Base-by-base conservation (phyloP, 2,113 vertebrate genomes). In the Trachemys scripta region DNA sequence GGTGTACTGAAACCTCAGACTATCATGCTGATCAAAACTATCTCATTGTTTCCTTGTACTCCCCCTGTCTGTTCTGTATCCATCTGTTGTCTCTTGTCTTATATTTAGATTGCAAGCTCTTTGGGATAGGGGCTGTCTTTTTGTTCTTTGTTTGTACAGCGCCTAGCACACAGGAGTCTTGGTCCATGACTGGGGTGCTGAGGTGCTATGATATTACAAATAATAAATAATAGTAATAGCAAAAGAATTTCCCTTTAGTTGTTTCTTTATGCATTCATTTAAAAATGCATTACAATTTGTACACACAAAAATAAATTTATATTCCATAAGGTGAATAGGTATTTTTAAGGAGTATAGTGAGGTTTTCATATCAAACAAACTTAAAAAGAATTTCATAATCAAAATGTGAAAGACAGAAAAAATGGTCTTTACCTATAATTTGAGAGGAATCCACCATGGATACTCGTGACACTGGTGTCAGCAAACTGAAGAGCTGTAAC, bases 391-490 rank as follows among this genome's bases (percentile, higher is more conserved):
- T 22, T 59, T 83, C 4, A 57, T 42, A 57, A 88, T 0, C 3
- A 82, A 87, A 95, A 89, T 5, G 8, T 6, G 35, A 53, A 91
- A 89, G 76, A 78, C 10, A 62, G 59, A 45, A 87, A 65, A 83
- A 2, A 50, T 1, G 53, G 82, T 35, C 84, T 95, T 97, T 98
- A 99, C 99, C 99, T 97, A 99, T 99, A 85, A 99, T 99, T 98
- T 99, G 99, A n/a, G 99, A 99, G 82, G 99, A 99, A 98, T 99
- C 99, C 62, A 99, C 99, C 97, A 99, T 99, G n/a, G 99, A 98
- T 59, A 99, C 98, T 80, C 99, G 98, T 89, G 99, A 99, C 59
- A 99, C 99, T 0, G 99, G 99, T 0, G 99, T 99, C 91, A 99
- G 98, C 98, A 99, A 98, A 97, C 99, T 99, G 89, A 99, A 99